Conservation (phyloP, 2,113 vertebrate species). For the Myanophis thanlyinensis region DNA sequence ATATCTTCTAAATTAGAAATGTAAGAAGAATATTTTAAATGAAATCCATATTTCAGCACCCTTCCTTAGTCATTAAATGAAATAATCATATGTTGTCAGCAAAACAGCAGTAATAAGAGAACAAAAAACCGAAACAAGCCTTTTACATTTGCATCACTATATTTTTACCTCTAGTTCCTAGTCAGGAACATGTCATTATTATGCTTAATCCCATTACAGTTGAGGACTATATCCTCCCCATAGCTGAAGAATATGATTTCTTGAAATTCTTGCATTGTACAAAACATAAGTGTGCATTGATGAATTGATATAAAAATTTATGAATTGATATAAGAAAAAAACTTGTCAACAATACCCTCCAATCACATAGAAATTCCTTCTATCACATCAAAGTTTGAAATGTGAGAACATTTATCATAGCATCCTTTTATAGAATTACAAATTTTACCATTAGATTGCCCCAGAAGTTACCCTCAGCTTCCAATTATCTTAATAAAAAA, state of each 20-base stretch:
- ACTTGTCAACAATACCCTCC: background rate
- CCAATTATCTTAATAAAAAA: background rate
- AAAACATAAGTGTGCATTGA: background rate
- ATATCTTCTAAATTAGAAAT: background rate
- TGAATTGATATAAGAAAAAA: background rate
- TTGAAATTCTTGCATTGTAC: background rate
- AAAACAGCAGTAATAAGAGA: background rate
- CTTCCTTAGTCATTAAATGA: background rate
- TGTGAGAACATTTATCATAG: background rate
- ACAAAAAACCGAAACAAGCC: background rate
- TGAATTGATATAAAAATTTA: background rate
- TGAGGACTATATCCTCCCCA: background rate
- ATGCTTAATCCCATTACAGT: background rate
- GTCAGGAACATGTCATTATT: background rate
- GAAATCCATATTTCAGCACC: background rate
- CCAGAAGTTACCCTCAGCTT: background rate
- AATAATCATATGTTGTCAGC: background rate
- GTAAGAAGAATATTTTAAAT: background rate
- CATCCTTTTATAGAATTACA: background rate
- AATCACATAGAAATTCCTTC: background rate
- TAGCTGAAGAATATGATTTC: background rate
- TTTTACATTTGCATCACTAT: background rate
- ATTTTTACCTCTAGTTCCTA: background rate
- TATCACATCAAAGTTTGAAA: background rate
- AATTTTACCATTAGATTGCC: background rate